These are phyloP conservation scores for Pipa parva DNA, from an alignment of 2,113 vertebrate genomes.

Conservation along the genomic window DNA sequence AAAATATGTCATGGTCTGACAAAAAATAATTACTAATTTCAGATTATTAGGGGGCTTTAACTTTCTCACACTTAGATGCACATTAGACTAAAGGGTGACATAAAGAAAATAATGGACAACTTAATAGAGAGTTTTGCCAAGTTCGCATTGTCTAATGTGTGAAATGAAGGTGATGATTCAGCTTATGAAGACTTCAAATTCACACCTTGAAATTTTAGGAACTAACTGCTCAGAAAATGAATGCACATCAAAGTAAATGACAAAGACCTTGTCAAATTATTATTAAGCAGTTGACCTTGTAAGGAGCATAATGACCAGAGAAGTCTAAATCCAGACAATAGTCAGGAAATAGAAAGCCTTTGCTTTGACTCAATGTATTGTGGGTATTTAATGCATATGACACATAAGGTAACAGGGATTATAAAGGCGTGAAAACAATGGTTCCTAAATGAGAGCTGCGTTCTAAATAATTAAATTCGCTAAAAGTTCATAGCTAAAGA, in stretches of 20 bases:
- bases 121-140: constrained; percentile 28
- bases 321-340: not conserved
- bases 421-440: constrained; percentile 47
- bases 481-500: constrained; percentile 3
- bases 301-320: constrained; percentile 22
- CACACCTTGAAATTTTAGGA: constrained; percentile 1
- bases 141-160: constrained; percentile 18
- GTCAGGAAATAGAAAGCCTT: constrained; percentile 30
- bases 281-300: constrained; percentile 37
- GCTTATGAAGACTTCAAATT: constrained; percentile 1
- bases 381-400: constrained; percentile 40
- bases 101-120: constrained; percentile 7
- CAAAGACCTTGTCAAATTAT: not conserved
- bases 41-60: not conserved
- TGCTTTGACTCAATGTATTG: constrained; percentile 33
- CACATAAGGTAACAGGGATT: constrained; percentile 45
- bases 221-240: constrained; percentile 10
- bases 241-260: not conserved
- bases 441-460: constrained; percentile 45
- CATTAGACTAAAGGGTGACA: not conserved
- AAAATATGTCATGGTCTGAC: too few relatives aligned
- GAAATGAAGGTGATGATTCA: constrained; percentile 28
- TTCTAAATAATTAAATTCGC: constrained; percentile 51
- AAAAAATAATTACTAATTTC: not conserved
- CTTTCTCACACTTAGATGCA: not conserved